phyloP scores from a whole-genome alignment of 1,140 invertebrate species.

The Cephus cinctus region DNA sequence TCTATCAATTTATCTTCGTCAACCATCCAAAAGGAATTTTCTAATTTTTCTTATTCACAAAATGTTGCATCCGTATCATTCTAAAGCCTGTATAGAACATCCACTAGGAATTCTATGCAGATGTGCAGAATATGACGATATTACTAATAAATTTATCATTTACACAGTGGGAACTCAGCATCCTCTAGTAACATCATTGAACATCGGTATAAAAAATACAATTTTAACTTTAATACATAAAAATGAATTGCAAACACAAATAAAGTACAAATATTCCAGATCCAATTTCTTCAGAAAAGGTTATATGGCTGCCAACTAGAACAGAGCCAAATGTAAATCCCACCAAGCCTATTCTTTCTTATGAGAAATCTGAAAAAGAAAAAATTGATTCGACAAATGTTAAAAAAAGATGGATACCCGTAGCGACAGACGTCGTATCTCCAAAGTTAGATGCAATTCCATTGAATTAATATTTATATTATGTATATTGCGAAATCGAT shows the following conservation, averaged over 20 bases:
- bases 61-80: no score
- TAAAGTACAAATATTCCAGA: conserved; percentile 7
- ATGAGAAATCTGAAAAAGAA: background rate
- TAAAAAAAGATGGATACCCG: conserved; percentile 9
- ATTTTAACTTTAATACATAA: background rate
- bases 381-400: background rate
- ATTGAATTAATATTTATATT: conserved; percentile 14
- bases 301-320: conserved; percentile 12
- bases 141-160: conserved; percentile 11
- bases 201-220: conserved; percentile 9
- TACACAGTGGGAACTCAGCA: conserved; percentile 13
- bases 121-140: conserved; percentile 15
- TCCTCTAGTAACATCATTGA: background rate
- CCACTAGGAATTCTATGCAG: conserved; percentile 22
- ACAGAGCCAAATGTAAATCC: conserved; percentile 3
- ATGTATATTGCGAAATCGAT: background rate
- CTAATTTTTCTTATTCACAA: no score
- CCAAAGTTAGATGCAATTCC: conserved; percentile 7
- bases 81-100: conserved; percentile 6
- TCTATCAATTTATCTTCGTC: no score
- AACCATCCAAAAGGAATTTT: no score
- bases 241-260: background rate
- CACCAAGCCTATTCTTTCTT: conserved; percentile 11
- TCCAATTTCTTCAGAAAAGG: conserved; percentile 12
- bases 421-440: conserved; percentile 3